A percentile compares a stretch with the other conserved stretches of the same genome.
Evolutionary conservation across 2,113 vertebrate species (phyloP).

Genomic region (Notarius lentiginosus): DNA sequence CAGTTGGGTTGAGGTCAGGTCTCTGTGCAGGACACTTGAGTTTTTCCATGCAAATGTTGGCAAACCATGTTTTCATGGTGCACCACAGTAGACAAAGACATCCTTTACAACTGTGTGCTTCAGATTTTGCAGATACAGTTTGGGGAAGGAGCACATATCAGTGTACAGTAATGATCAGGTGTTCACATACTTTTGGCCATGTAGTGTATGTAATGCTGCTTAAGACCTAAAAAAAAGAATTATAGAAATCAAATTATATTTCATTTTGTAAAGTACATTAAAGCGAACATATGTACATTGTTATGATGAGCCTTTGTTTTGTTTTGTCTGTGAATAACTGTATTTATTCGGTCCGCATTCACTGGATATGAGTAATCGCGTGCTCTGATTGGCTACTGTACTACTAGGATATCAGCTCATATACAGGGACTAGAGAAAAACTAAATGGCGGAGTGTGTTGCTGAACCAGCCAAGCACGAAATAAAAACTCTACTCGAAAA

Average conservation of each 20-base stretch:
- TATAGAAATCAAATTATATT: neutral
- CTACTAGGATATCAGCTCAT: too few relatives aligned
- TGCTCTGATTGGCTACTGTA: too few relatives aligned
- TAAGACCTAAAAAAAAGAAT: neutral
- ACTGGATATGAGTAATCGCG: too few relatives aligned
- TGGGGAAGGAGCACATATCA: neutral
- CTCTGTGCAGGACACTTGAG: too few relatives aligned
- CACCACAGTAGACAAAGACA: neutral
- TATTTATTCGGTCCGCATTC: too few relatives aligned
- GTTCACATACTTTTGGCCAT: neutral
- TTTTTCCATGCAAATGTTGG: too few relatives aligned
- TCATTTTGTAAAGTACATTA: neutral
- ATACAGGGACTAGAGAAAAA: too few relatives aligned
- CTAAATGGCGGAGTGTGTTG: too few relatives aligned
- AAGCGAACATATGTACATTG: neutral
- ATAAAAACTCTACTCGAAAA: too few relatives aligned
- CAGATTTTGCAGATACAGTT: neutral
- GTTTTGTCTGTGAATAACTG: neutral
- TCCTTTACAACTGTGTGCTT: neutral
- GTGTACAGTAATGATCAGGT: neutral
- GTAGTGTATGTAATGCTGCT: neutral
- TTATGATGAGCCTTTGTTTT: neutral
- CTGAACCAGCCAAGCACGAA: too few relatives aligned
- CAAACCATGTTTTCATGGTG: too few relatives aligned
- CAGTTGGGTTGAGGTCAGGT: neutral